Evolutionary conservation across 1,140 invertebrate species (phyloP), one percentile per base, ranked within the genome.

Genomic region (Lasaia peninsularis): DNA sequence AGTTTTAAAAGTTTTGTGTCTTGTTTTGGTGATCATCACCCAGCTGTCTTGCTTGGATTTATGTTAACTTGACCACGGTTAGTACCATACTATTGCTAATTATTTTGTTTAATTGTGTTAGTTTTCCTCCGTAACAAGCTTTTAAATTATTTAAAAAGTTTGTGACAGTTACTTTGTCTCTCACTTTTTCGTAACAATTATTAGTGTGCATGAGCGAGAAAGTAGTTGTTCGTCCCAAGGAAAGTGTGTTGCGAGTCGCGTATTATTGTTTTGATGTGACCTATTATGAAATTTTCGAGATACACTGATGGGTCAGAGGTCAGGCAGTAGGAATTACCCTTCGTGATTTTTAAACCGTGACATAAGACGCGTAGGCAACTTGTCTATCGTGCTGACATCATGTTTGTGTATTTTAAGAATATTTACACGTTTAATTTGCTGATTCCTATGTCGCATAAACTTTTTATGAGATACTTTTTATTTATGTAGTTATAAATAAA

Each of bases 211-310:
- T 21, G 67, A 84, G 63, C 55, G 75, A 75, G 80, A 81, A 48
- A 62, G 70, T 61, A 50, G 10, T 32, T 54, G 76, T 75, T 71
- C 75, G 67, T 74, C 73, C 74, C 71, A 68, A 76, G 66, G 78
- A 85, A 86, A 83, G 78, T 86, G 65, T 83, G 81, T 69, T 40
- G 53, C 40, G 37, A 56, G 40, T 48, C 73, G 73, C 65, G 63
- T 78, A 80, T 81, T 83, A 84, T 80, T 86, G 78, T 86, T 85
- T 82, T 82, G 77, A 63, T 77, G 69, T 69, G 73, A 75, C 68
- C 70, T 82, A 78, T 86, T 82, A 80, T 72, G 82, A 82, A 81
- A 83, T 81, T 65, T 63, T 65, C 65, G 68, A 67, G 66, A 70
- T 61, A 51, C 69, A 69, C 53, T 62, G 70, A 58, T 51, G 51